Evolutionary conservation across 2,888 invertebrate genomes (phyloP).

Genomic region (Aphidius colemani): DNA sequence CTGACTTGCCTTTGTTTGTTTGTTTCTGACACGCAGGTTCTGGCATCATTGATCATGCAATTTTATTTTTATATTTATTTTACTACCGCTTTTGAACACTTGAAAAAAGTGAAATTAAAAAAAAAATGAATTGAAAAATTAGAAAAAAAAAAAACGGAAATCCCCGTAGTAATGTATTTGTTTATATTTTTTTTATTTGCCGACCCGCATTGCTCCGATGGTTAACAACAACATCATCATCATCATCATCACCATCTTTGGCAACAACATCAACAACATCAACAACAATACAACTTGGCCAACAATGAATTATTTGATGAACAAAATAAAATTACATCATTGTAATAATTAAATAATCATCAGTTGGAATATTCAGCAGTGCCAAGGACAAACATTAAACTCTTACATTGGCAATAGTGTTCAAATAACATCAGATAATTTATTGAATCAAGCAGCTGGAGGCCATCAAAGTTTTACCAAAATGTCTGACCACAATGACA

Average conservation of each 20-base stretch:
- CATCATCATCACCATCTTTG: slow-evolving; percentile 22
- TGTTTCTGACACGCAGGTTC: slow-evolving; percentile 59
- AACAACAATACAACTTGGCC: slow-evolving; percentile 18
- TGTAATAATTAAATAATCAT: slow-evolving; percentile 13
- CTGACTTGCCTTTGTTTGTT: slow-evolving; percentile 57
- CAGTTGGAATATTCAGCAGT: slow-evolving; percentile 9
- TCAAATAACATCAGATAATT: slow-evolving; percentile 7
- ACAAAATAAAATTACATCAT: slow-evolving; percentile 19
- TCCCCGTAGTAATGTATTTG: slow-evolving; percentile 56
- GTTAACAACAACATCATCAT: slow-evolving; percentile 52
- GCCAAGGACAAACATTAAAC: slow-evolving; percentile 18
- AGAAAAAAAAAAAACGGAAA: slow-evolving; percentile 24
- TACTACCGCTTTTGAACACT: slow-evolving; percentile 43
- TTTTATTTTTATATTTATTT: slow-evolving; percentile 59
- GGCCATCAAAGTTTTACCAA: slow-evolving; percentile 37
- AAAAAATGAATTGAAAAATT: slow-evolving; percentile 34
- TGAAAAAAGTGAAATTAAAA: slow-evolving; percentile 38
- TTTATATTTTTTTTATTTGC: slow-evolving; percentile 62
- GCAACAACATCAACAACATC: slow-evolving; percentile 33
- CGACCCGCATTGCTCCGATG: slow-evolving; percentile 48
- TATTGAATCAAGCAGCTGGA: slow-evolving; percentile 29
- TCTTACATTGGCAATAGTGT: neutral
- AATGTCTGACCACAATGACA: slow-evolving; percentile 55
- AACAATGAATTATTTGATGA: too few relatives aligned
- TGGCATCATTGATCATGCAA: slow-evolving; percentile 53